Percentiles rank a stretch among this genome's conserved stretches.
Conservation (phyloP, 2,797 vertebrate species). For the Micropoecilia bifurca region DNA sequence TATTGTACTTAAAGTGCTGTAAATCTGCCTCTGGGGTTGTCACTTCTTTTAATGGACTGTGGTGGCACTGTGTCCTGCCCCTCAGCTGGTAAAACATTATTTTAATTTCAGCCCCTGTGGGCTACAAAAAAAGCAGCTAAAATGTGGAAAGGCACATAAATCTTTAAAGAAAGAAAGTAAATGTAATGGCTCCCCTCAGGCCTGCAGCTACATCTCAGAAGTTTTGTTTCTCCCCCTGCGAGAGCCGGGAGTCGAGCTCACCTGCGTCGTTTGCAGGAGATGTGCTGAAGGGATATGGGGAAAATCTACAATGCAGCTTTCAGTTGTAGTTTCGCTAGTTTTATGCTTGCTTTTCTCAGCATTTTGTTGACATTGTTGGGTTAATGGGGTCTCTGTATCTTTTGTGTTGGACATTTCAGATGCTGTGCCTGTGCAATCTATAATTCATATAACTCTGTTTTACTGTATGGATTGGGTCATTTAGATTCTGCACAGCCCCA, state of each 20-base stretch:
- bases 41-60: slow-evolving; percentile 48
- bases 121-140: slow-evolving; percentile 68
- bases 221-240: slow-evolving; percentile 3
- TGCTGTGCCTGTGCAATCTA: slow-evolving; percentile 1
- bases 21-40: slow-evolving; percentile 47
- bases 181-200: slow-evolving; percentile 61
- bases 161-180: slow-evolving; percentile 68
- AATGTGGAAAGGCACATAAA: slow-evolving; percentile 67
- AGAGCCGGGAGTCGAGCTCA: neutral
- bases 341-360: neutral
- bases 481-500: neutral
- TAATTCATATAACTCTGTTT: neutral
- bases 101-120: slow-evolving; percentile 57
- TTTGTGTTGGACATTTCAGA: neutral
- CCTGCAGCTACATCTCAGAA: slow-evolving; percentile 27
- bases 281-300: neutral
- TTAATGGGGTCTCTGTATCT: neutral
- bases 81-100: slow-evolving; percentile 64
- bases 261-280: neutral
- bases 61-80: slow-evolving; percentile 21
- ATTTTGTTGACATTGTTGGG: slow-evolving; percentile 1
- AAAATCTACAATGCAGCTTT: neutral
- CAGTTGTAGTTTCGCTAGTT: neutral
- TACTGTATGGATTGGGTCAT: neutral
- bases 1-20: slow-evolving; percentile 41